Conservation (phyloP, 2,888 invertebrate genomes). For the Drosophila yooni region DNA sequence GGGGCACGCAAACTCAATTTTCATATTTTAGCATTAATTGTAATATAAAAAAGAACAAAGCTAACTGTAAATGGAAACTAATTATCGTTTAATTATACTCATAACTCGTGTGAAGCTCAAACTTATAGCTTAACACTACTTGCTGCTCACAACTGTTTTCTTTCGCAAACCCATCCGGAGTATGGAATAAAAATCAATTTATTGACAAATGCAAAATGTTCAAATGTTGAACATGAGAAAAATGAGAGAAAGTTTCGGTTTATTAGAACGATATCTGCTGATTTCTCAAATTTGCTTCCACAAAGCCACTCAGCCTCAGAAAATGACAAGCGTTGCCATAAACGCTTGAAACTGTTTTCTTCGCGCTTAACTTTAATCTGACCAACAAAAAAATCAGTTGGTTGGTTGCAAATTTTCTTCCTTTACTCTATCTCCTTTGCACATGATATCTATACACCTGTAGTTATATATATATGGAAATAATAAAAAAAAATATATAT, state of each 20-base stretch:
- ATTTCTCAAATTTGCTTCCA: background rate
- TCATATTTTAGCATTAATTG: background rate
- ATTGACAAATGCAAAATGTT: slow-evolving; percentile 2
- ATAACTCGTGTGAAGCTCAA: background rate
- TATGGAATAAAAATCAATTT: background rate
- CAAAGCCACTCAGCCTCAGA: background rate
- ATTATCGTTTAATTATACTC: slow-evolving; percentile 1
- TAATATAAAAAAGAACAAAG: background rate
- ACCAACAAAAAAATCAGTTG: slow-evolving; percentile 20
- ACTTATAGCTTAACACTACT: background rate
- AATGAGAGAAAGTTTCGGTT: slow-evolving; percentile 11
- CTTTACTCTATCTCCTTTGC: slow-evolving; percentile 8
- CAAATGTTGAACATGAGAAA: background rate
- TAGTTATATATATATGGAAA: slow-evolving; percentile 8
- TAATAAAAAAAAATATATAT: no score
- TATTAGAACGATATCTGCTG: slow-evolving; percentile 19
- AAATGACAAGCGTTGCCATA: slow-evolving; percentile 32
- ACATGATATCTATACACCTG: slow-evolving; percentile 10
- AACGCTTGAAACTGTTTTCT: slow-evolving; percentile 42
- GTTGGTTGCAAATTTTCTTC: slow-evolving; percentile 13
- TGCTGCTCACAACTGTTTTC: background rate
- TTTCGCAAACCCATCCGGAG: background rate
- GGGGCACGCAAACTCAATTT: background rate
- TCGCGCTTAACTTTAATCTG: slow-evolving; percentile 42
- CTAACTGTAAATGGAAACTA: background rate